These are phyloP conservation scores for Xiphias gladius DNA, from an alignment of 2,113 vertebrate genomes.

Conservation along the genomic window DNA sequence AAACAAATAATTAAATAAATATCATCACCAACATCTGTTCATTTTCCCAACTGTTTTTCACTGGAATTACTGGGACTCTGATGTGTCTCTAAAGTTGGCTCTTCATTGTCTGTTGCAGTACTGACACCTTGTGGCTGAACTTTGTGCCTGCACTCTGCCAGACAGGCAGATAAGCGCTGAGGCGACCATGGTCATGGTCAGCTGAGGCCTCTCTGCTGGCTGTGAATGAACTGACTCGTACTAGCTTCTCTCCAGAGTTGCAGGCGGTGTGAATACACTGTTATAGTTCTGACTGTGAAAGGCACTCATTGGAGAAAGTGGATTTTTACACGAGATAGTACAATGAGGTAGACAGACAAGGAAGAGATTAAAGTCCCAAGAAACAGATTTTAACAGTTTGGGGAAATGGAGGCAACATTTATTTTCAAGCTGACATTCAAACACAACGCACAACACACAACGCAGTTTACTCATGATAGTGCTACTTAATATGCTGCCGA, in stretches of 20 bases:
- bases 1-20: neutral
- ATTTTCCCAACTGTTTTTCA: neutral
- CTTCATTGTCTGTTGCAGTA: neutral
- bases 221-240: neutral
- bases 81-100: neutral
- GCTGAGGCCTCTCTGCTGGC: neutral
- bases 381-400: neutral
- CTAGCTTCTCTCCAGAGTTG: no score
- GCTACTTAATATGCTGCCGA: neutral
- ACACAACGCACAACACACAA: neutral
- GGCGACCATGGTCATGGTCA: neutral
- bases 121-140: slow-evolving; percentile 70
- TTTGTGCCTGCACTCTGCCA: neutral
- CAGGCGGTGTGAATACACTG: neutral
- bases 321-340: neutral
- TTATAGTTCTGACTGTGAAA: neutral
- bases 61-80: neutral
- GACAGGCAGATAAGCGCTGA: neutral
- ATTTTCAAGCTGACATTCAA: neutral
- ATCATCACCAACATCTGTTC: neutral
- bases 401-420: neutral
- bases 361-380: neutral
- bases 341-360: neutral
- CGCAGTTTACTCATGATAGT: no score
- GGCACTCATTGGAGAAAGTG: accelerated